Conservation (phyloP, 2,888 invertebrate species). For the Apodemia mormo region DNA sequence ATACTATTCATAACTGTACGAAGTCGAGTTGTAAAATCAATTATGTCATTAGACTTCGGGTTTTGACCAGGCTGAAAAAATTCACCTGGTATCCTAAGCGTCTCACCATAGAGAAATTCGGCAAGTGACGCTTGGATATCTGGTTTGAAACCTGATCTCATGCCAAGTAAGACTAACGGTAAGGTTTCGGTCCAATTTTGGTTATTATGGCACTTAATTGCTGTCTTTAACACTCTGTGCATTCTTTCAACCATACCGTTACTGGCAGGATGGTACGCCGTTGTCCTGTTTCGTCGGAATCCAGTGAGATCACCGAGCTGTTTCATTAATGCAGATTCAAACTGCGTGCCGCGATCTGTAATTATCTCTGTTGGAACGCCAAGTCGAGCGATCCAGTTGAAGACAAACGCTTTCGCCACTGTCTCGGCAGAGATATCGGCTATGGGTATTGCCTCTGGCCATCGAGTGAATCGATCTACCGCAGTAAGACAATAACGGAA, state of each 20-base stretch:
- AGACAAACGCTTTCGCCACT: constrained; percentile 46
- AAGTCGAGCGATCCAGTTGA: constrained; percentile 57
- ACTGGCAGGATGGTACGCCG: neutral
- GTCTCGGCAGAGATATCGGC: constrained; percentile 49
- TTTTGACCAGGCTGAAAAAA: neutral
- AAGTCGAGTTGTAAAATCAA: neutral
- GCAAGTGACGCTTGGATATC: constrained; percentile 3
- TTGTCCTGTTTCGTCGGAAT: constrained; percentile 20
- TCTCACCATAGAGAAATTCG: neutral
- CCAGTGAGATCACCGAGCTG: constrained; percentile 41
- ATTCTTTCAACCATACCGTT: neutral
- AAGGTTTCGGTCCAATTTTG: neutral
- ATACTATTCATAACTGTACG: constrained; percentile 21
- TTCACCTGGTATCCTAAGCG: neutral
- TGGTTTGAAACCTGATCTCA: neutral
- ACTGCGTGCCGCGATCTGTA: constrained; percentile 45
- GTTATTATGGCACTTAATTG: neutral
- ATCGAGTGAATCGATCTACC: constrained; percentile 46
- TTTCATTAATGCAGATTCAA: constrained; percentile 38
- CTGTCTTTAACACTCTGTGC: neutral
- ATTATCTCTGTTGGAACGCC: constrained; percentile 49
- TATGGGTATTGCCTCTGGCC: constrained; percentile 45
- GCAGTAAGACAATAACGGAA: constrained; percentile 49
- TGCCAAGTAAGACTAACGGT: neutral
- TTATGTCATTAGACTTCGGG: neutral